Evolutionary conservation across 2,113 vertebrate genomes (phyloP).

Genomic region (Helogale parvula): DNA sequence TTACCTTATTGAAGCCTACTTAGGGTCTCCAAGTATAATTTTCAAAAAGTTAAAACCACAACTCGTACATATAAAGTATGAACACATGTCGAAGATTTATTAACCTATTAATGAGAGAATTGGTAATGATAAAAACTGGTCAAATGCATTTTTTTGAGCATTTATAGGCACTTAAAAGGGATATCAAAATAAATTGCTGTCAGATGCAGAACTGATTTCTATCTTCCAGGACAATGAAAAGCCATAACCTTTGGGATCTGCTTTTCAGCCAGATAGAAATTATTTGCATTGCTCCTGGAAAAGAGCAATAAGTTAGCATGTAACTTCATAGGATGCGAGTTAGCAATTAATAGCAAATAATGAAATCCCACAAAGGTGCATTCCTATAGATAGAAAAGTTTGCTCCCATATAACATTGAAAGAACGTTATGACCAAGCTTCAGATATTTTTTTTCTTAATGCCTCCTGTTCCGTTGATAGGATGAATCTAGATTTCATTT

Average conservation of each 20-base stretch:
- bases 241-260: not conserved
- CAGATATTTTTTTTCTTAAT: not conserved
- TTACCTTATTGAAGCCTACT: constrained; percentile 22
- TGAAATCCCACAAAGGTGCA: constrained; percentile 18
- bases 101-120: constrained; percentile 42
- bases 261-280: constrained; percentile 23
- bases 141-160: constrained; percentile 38
- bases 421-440: constrained; percentile 1
- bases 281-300: not conserved
- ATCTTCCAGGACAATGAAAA: constrained; percentile 22
- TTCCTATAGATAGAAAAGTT: not conserved
- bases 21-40: constrained; percentile 22
- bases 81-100: constrained; percentile 30
- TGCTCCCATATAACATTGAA: not conserved
- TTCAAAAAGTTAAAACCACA: constrained; percentile 31
- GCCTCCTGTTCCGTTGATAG: not conserved
- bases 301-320: constrained; percentile 22
- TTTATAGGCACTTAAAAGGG: constrained; percentile 22
- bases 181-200: constrained; percentile 53
- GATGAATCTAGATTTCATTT: constrained; percentile 6
- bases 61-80: not conserved
- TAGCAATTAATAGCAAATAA: constrained; percentile 52
- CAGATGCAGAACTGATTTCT: constrained; percentile 37
- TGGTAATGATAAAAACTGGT: not conserved
- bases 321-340: constrained; percentile 14